These are phyloP conservation scores for Parauchenoglanis ngamensis DNA, from an alignment of 2,797 vertebrate genomes.

Conservation along the genomic window DNA sequence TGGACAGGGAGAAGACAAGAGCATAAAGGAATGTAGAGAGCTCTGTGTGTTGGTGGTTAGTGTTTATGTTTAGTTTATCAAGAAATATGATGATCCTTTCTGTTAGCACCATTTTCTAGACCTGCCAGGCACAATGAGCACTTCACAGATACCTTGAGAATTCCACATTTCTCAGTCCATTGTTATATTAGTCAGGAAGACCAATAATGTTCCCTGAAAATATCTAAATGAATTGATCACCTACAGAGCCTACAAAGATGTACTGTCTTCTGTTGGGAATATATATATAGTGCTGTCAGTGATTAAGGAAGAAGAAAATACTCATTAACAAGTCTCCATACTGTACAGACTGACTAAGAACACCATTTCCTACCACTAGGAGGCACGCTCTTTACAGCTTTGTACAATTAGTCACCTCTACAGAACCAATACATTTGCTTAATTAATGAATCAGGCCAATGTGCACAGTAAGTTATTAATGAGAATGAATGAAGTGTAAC, in stretches of 20 bases:
- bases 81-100: slow-evolving; percentile 2
- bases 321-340: not conserved
- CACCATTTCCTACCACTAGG: slow-evolving; percentile 31
- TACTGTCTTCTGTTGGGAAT: not conserved
- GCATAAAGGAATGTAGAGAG: slow-evolving; percentile 13
- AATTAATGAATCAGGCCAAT: slow-evolving; percentile 7
- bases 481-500: not conserved
- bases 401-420: not conserved
- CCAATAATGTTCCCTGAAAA: not conserved
- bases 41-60: slow-evolving; percentile 7
- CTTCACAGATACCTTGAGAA: not conserved
- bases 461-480: not conserved
- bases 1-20: slow-evolving; percentile 23
- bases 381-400: slow-evolving; percentile 17
- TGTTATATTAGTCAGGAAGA: not conserved
- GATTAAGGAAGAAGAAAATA: not conserved
- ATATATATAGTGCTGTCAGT: not conserved
- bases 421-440: slow-evolving; percentile 7
- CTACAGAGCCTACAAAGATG: not conserved
- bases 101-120: not conserved
- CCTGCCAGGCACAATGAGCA: too few relatives aligned
- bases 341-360: not conserved
- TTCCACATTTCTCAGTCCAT: not conserved
- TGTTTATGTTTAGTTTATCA: not conserved
- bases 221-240: not conserved